Conservation (phyloP, 1,140 invertebrate genomes). For the Hyles vespertilio region DNA sequence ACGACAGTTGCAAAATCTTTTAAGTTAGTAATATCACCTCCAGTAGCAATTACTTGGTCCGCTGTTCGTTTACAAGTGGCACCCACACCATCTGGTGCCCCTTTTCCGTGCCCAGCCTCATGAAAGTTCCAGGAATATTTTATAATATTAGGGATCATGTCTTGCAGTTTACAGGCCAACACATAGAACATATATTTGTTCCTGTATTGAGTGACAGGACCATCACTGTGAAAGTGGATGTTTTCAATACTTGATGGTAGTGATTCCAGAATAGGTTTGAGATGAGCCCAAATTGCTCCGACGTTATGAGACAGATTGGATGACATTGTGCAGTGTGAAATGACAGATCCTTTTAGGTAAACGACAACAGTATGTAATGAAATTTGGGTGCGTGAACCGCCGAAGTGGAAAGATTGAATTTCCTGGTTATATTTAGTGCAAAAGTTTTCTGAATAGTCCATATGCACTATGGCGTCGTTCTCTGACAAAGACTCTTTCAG, state of each 20-base stretch:
- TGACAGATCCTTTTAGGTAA: slow-evolving; percentile 6
- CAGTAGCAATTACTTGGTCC: slow-evolving; percentile 20
- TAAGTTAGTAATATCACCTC: slow-evolving; percentile 30
- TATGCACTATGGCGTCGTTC: slow-evolving; percentile 13
- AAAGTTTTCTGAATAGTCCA: slow-evolving; percentile 19
- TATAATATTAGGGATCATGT: slow-evolving; percentile 11
- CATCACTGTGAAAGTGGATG: slow-evolving; percentile 18
- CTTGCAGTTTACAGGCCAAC: slow-evolving; percentile 8
- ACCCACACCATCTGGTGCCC: slow-evolving; percentile 18
- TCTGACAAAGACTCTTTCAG: slow-evolving; percentile 12
- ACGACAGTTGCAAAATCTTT: slow-evolving; percentile 27
- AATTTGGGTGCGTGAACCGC: slow-evolving; percentile 16
- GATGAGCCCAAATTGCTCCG: slow-evolving; percentile 17
- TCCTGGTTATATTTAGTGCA: slow-evolving; percentile 4
- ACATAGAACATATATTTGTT: slow-evolving; percentile 18
- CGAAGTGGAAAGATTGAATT: slow-evolving; percentile 20
- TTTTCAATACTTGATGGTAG: slow-evolving; percentile 13
- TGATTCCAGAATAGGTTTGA: slow-evolving; percentile 9
- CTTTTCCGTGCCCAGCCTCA: slow-evolving; percentile 16
- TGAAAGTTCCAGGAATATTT: slow-evolving; percentile 15
- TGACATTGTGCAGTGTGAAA: slow-evolving; percentile 10
- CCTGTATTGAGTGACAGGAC: slow-evolving; percentile 17
- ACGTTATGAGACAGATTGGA: slow-evolving; percentile 10
- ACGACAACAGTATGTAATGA: slow-evolving; percentile 14
- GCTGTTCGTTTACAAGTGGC: slow-evolving; percentile 21